Percentiles rank a stretch among this genome's conserved stretches.
Conservation (phyloP, 2,113 vertebrate species). For the Terrapene triunguis region DNA sequence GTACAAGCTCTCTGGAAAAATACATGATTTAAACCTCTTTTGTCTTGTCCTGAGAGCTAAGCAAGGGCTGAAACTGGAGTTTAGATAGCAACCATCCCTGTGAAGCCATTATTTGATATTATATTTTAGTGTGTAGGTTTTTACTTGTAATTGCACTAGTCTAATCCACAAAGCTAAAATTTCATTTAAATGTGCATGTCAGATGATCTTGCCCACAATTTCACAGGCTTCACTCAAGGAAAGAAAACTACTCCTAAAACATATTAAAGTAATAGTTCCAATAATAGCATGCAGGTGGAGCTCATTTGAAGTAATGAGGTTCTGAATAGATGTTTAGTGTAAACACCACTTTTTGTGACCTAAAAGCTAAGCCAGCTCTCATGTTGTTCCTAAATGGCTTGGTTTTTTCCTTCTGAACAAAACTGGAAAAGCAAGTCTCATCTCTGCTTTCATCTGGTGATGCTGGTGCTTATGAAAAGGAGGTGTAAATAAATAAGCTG, state of each 20-base stretch:
- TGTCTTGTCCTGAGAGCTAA: background rate
- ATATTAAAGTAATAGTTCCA: background rate
- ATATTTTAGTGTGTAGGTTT: background rate
- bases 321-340: slow-evolving; percentile 23
- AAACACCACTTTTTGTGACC: slow-evolving; percentile 32
- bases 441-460: slow-evolving; percentile 10
- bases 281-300: slow-evolving; percentile 34
- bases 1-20: background rate
- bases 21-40: background rate
- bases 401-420: slow-evolving; percentile 24
- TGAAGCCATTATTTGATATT: background rate
- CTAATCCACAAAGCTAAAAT: background rate
- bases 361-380: slow-evolving; percentile 24
- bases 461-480: slow-evolving; percentile 17
- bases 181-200: background rate
- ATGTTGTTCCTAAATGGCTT: slow-evolving; percentile 58
- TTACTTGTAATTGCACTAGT: background rate
- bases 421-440: slow-evolving; percentile 47
- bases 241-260: background rate
- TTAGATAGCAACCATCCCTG: background rate
- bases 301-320: slow-evolving; percentile 52
- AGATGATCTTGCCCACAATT: background rate
- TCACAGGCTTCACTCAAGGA: background rate
- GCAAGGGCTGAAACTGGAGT: background rate
- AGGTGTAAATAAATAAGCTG: slow-evolving; percentile 5